A percentile compares a stretch with the other conserved stretches of the same genome.
These are phyloP conservation scores for Gallinago undulata DNA, from an alignment of 2,113 vertebrate species.

Conservation along the genomic window DNA sequence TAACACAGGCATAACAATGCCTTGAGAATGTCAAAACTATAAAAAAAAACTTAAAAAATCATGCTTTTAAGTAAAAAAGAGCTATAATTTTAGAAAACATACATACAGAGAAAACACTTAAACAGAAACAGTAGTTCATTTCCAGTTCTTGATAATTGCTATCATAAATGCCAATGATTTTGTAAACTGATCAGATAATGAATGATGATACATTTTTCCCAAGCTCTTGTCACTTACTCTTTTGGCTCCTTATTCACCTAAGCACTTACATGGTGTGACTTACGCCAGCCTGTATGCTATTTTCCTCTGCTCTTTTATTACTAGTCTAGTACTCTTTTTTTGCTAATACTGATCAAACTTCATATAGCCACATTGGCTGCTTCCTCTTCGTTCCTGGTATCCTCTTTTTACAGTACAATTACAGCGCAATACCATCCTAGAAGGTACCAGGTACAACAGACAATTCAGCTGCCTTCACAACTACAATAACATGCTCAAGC, in stretches of 20 bases:
- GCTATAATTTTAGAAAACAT: neutral
- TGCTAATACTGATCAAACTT: neutral
- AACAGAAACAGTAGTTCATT: neutral
- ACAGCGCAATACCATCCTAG: neutral
- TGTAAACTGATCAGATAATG: neutral
- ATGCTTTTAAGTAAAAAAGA: neutral
- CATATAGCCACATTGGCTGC: neutral
- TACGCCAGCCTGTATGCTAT: neutral
- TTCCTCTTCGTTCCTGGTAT: neutral
- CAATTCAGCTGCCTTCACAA: neutral
- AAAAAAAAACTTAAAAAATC: rapidly evolving
- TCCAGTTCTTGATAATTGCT: neutral
- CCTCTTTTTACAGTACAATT: neutral
- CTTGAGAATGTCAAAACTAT: neutral
- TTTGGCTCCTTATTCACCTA: neutral
- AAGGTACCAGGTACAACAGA: neutral
- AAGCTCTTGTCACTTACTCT: neutral
- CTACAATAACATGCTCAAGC: neutral
- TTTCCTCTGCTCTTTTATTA: neutral
- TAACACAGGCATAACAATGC: neutral
- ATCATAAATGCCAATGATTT: neutral
- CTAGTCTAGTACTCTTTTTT: neutral
- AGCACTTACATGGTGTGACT: neutral
- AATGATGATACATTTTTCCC: neutral
- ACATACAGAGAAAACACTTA: neutral